Evolutionary conservation across 2,113 vertebrate species (phyloP).

Genomic region (Gymnorhina tibicen): DNA sequence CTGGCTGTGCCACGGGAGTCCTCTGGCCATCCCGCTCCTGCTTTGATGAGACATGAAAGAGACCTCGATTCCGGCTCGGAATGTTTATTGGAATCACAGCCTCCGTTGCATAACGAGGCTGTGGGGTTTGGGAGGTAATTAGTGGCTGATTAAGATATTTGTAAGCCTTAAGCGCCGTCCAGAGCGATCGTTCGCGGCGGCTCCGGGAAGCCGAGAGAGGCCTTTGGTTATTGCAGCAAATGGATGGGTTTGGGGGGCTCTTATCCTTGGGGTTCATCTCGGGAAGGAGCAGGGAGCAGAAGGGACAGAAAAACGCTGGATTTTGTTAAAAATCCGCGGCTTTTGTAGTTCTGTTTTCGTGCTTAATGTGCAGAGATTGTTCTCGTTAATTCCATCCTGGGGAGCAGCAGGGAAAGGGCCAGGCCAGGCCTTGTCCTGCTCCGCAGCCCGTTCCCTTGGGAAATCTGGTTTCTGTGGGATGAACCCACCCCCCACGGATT

Average conservation of each 20-base stretch:
- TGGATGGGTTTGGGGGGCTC: not conserved
- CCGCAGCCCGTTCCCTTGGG: not conserved
- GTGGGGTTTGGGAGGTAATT: not conserved
- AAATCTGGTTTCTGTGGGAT: not conserved
- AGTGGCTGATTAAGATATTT: slow-evolving; percentile 53
- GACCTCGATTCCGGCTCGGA: not conserved
- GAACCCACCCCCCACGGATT: fast-evolving
- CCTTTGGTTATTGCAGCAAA: not conserved
- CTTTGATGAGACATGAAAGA: slow-evolving; percentile 17
- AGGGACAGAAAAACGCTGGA: not conserved
- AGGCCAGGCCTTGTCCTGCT: not conserved
- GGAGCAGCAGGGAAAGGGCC: not conserved
- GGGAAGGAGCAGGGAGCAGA: not conserved
- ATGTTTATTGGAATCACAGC: slow-evolving; percentile 9
- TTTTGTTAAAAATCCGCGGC: slow-evolving; percentile 5
- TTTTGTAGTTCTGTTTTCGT: not conserved
- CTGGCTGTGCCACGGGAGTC: not conserved
- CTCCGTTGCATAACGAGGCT: not conserved
- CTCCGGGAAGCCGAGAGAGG: not conserved
- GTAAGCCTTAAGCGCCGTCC: slow-evolving; percentile 34
- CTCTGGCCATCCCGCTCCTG: slow-evolving; percentile 12
- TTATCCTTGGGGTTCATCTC: not conserved
- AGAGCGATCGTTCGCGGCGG: not conserved
- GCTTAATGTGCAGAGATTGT: not conserved
- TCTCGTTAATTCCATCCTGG: not conserved